Conservation (phyloP, 2,797 vertebrate genomes). For the Enteromius paludinosus region DNA sequence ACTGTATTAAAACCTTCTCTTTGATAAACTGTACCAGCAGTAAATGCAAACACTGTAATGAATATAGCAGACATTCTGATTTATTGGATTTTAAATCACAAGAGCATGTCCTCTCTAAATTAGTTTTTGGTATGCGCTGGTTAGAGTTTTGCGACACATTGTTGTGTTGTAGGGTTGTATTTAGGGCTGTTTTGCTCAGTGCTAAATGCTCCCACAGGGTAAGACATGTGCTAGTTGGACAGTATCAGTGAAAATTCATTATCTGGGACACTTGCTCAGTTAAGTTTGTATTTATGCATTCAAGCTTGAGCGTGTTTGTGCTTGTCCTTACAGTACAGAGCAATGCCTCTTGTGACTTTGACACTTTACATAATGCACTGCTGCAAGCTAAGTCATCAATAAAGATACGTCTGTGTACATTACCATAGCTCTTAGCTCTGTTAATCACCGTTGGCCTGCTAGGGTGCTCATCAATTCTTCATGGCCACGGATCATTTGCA, state of each 20-base stretch:
- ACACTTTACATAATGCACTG: conserved; percentile 37
- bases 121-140: conserved; percentile 13
- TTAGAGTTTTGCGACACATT: neutral
- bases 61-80: neutral
- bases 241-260: conserved; percentile 42
- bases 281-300: conserved; percentile 13
- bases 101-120: neutral
- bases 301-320: conserved; percentile 7
- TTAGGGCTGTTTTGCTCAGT: conserved; percentile 19
- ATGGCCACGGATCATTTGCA: conserved; percentile 35
- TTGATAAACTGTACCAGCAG: neutral
- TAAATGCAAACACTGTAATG: neutral
- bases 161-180: neutral
- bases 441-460: conserved; percentile 39
- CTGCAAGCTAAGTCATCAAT: conserved; percentile 39
- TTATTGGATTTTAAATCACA: neutral
- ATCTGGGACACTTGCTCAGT: conserved; percentile 22
- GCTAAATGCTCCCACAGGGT: conserved; percentile 40
- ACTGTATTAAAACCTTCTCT: neutral
- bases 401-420: conserved; percentile 37
- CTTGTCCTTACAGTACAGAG: conserved; percentile 33
- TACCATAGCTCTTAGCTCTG: conserved; percentile 43
- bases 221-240: neutral
- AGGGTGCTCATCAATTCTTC: conserved; percentile 32
- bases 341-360: conserved; percentile 39